These are phyloP conservation scores for Capreolus pygargus DNA, from an alignment of 2,113 vertebrate species.

Conservation along the genomic window DNA sequence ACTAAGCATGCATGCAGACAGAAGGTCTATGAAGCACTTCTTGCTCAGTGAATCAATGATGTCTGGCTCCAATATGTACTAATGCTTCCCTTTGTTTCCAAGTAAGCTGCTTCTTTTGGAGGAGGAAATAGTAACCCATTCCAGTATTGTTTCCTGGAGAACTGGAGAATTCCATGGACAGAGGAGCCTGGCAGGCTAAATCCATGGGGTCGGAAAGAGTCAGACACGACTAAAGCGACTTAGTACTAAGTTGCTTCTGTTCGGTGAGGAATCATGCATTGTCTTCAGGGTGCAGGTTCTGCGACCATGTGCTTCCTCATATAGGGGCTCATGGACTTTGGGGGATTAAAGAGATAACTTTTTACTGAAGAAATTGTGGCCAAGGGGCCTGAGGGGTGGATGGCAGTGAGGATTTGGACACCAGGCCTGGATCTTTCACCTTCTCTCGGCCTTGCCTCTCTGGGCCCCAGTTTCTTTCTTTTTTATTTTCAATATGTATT, in stretches of 20 bases:
- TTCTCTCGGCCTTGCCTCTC: not conserved
- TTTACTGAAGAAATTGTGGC: not conserved
- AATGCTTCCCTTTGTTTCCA: not conserved
- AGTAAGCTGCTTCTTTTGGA: not conserved
- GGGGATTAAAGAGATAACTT: not conserved
- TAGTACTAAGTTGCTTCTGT: not conserved
- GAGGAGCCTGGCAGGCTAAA: not conserved
- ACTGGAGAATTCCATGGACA: not conserved
- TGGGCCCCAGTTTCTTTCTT: slow-evolving; percentile 25
- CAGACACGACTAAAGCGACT: not conserved
- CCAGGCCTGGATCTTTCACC: not conserved
- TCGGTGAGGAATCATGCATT: not conserved
- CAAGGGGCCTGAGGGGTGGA: not conserved
- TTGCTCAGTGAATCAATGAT: not conserved
- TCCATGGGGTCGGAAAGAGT: not conserved
- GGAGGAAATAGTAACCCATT: not conserved
- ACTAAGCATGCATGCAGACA: not conserved
- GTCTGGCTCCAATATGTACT: not conserved
- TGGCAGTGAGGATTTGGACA: too few relatives aligned
- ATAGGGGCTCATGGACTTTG: not conserved
- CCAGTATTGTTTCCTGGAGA: not conserved
- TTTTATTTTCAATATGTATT: not conserved
- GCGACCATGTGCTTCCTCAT: not conserved
- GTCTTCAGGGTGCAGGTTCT: not conserved
- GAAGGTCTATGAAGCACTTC: not conserved